Base-by-base conservation (phyloP, 2,113 vertebrate species). In the Tylochromis polylepis region DNA sequence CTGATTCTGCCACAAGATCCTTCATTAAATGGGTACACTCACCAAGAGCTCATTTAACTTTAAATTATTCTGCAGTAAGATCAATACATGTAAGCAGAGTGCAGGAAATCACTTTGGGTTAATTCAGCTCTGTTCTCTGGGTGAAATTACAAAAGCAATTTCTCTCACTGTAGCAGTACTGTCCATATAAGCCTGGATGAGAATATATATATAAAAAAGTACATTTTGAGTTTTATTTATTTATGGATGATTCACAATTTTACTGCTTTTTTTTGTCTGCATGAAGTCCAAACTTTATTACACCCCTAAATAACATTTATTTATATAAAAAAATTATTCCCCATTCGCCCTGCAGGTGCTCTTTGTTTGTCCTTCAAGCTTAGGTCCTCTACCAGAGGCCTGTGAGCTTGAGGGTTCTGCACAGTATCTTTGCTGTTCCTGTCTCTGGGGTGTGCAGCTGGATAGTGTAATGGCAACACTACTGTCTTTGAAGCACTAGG, bases 41-140 rank as follows among this genome's bases (percentile, higher is more conserved):
- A 58, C 70, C 56, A 11, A 91, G 84, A 83, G 67, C 88, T 88
- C 83, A 56, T 93, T 95, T 82, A 85, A 59, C 75, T 91, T 91
- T 82, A 88, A 90, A 90, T 92, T 78, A 85, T 90, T 92, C 89
- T 89, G 85, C 86, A 89, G 78, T 6, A 51, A 65, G 85, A 93
- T 93, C 90, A 92, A 91, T 93, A 81, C 90, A 62, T 53, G 85
- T n/a, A 62, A 84, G 85, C 84, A 56, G 82, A 89, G 88, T 57
- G 62, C 87, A 92, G 89, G 89, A 90, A 94, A 88, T 87, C 51
- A 58, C 78, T 92, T 88, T 75, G 46, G 49, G 67, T 84, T 83
- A 36, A 90, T 85, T 87, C 83, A 59, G 34, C 78, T 84, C 38
- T 72, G 72, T 36, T 82, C 78, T 79, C n/a, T 4, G 55, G 75